A percentile compares a stretch with the other conserved stretches of the same genome.
phyloP scores from a whole-genome alignment of 2,113 vertebrate species.

The Cranoglanis bouderius region DNA sequence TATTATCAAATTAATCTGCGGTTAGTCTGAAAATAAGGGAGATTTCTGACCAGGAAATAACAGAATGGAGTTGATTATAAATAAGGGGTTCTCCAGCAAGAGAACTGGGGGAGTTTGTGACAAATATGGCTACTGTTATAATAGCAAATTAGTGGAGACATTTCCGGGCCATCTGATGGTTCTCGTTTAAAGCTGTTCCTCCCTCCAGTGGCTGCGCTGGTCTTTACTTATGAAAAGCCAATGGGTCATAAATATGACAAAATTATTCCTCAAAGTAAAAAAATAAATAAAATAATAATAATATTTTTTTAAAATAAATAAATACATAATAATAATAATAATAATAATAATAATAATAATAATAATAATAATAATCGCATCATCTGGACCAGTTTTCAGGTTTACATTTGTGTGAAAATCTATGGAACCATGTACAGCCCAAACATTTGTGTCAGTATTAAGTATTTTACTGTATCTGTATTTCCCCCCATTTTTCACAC shows the following conservation, averaged over 20 bases:
- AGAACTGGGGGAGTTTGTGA: background rate
- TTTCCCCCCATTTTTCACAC: background rate
- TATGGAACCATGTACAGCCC: background rate
- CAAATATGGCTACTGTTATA: constrained; percentile 15
- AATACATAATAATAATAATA: too few relatives aligned
- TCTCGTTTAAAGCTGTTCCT: constrained; percentile 1
- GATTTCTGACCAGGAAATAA: background rate
- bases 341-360: too few relatives aligned
- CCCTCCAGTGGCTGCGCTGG: background rate
- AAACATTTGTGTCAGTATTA: background rate
- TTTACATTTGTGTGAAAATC: background rate
- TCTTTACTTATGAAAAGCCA: background rate
- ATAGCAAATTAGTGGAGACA: background rate
- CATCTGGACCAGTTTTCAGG: background rate
- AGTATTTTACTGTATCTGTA: background rate
- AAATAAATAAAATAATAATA: too few relatives aligned
- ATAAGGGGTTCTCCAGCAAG: background rate
- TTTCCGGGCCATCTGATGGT: background rate
- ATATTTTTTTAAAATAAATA: too few relatives aligned
- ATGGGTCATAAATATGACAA: background rate
- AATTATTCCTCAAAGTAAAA: background rate
- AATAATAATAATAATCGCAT: too few relatives aligned
- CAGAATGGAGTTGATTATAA: background rate
- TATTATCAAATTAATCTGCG: background rate
- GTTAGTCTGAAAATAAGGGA: background rate